Evolutionary conservation across 2,888 invertebrate species (phyloP), one percentile per base, ranked within the genome.

Genomic region (Boloria euphrosyne): DNA sequence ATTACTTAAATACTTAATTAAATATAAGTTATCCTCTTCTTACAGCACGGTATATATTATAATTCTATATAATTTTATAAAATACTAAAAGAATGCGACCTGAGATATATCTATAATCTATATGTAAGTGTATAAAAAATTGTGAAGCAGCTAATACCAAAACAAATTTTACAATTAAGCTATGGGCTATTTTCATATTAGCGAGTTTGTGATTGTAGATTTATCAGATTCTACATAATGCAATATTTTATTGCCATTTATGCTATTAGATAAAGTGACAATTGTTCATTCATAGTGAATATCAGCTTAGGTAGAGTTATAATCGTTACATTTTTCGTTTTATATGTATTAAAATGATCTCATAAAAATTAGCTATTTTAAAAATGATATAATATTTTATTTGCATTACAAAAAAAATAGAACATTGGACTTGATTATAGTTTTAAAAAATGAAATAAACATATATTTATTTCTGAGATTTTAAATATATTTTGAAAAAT

Each of bases 161-260:
- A 43, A 63, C 51, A 49, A 67, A 54, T 67, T 44, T 47, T 54
- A 57, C 47, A 57, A 65, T 55, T 66, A 60, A 51, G 47, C 5
- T 44, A 4, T 44, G 3, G 10, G 5, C 38, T 17, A 17, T 54
- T 54, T 43, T 55, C 43, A 17, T 43, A 14, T 18, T n/a, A 27
- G n/a, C 6, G 13, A 22, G 13, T 3, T 52, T 13, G 7, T 14
- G 10, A 13, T 13, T 10, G 50, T 50, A 18, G 13, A 50, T 18
- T 50, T 50, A n/a, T 52, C 6, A 18, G 2, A 18, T 18, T 43
- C 43, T 3, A 43, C 17, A 54, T 54, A 43, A 43, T 6, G n/a
- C 38, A 2, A 13, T 53, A 17, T 53, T 31, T 53, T 53, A 13
- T 31, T 1, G 31, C 31, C 31, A 31, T 31, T 31, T 31, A 31